A percentile compares a stretch with the other conserved stretches of the same genome.
Evolutionary conservation across 2,888 invertebrate species (phyloP).

Genomic region (Heliconius charithonia): DNA sequence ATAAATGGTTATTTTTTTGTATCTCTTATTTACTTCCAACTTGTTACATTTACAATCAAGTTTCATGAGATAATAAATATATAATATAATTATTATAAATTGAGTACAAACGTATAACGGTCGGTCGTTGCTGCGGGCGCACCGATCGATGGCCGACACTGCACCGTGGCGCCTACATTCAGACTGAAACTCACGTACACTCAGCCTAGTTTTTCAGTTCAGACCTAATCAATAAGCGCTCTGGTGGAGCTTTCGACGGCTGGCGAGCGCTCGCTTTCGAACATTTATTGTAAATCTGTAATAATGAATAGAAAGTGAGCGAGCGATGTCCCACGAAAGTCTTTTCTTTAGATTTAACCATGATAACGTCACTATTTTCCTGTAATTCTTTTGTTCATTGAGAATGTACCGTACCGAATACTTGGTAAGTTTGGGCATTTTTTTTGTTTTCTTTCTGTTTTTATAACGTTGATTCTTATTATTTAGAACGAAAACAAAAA

Average conservation of each 20-base stretch:
- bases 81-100: too few relatives aligned
- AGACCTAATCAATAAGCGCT: conserved; percentile 4
- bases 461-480: not conserved
- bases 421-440: not conserved
- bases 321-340: not conserved
- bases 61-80: too few relatives aligned
- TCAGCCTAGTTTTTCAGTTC: not conserved
- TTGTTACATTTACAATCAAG: too few relatives aligned
- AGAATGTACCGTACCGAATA: not conserved
- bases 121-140: conserved; percentile 1
- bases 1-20: too few relatives aligned
- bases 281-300: not conserved
- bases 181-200: conserved; percentile 10
- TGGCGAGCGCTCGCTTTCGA: not conserved
- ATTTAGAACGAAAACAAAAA: not conserved
- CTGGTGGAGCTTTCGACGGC: too few relatives aligned
- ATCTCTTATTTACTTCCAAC: too few relatives aligned
- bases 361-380: not conserved
- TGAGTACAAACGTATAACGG: too few relatives aligned
- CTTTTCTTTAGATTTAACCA: not conserved
- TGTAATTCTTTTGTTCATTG: not conserved
- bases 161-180: conserved; percentile 15
- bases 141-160: conserved; percentile 26
- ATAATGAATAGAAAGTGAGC: not conserved
- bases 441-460: not conserved